Base-by-base conservation (phyloP, 1,140 invertebrate species). In the Planococcus citri region DNA sequence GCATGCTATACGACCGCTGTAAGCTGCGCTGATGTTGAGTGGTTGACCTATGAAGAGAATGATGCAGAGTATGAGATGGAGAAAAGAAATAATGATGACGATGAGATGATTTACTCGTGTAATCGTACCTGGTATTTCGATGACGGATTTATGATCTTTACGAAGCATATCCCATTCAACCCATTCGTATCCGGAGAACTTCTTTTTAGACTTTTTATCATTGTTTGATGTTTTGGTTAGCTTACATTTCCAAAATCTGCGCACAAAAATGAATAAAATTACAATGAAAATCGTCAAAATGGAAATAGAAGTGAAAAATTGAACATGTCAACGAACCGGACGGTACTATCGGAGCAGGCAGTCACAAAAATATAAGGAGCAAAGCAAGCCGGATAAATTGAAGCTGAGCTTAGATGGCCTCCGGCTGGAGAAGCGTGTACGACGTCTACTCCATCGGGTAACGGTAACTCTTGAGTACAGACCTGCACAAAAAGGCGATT, bases 361-460 rank as follows among this genome's bases (percentile, higher is more conserved):
- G 95, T 97, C 0, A 93, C 89, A 64, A 98, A 83, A 64, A 95
- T 91, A 76, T 98, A 99, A 0, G 96, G 95, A 0, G 96, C 94
- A 77, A 95, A 89, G 79, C 95, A 98, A 57, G 95, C 95, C 21
- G 96, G 95, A 81, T 98, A 98, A 75, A 99, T 96, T 37, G 94
- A 96, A 0, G 95, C 94, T n/a, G 95, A 97, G 77, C 94, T 95
- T 24, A 98, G 80, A 80, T 99, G 95, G 1, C 96, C 95, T 3
- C 95, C 95, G 0, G 95, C 92, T 4, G 94, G 92, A 0, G 91
- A 86, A 0, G 94, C 94, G 78, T 94, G 90, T 69, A 95, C 87
- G 3, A 97, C 82, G 77, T 94, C 90, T 14, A 97, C 93, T 29
- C 90, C 92, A 71, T 91, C 87, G 0, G 94, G 94, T 22, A 97